A percentile compares a stretch with the other conserved stretches of the same genome.
phyloP scores from a whole-genome alignment of 2,888 invertebrate species.

The Poecilobothrus nobilitatus region DNA sequence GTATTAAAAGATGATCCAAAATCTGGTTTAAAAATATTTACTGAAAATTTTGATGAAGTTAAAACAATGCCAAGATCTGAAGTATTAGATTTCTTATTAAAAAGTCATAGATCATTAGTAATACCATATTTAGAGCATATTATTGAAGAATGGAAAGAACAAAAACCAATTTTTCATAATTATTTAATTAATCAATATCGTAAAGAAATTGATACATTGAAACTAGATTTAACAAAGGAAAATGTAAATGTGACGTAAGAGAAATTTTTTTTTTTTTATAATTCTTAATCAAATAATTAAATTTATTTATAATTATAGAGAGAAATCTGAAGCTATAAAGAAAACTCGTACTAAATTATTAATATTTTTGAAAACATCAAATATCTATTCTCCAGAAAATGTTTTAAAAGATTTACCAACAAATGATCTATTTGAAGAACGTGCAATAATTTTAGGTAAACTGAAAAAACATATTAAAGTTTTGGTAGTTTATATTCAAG shows the following conservation, averaged over 20 bases:
- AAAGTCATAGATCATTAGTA: slow-evolving; percentile 69
- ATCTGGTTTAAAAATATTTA: slow-evolving; percentile 84
- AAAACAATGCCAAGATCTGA: slow-evolving; percentile 80
- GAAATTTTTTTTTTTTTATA: neutral
- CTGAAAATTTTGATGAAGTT: slow-evolving; percentile 78
- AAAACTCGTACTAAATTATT: slow-evolving; percentile 54
- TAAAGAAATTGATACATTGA: slow-evolving; percentile 53
- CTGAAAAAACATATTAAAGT: slow-evolving; percentile 87
- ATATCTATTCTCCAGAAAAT: slow-evolving; percentile 74
- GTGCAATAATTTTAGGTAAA: slow-evolving; percentile 87
- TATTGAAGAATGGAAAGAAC: slow-evolving; percentile 81
- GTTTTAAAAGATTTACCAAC: slow-evolving; percentile 79
- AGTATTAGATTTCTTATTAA: slow-evolving; percentile 80
- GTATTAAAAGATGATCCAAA: slow-evolving; percentile 77
- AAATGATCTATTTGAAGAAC: slow-evolving; percentile 79
- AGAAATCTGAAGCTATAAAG: slow-evolving; percentile 30
- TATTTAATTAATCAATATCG: slow-evolving; percentile 81
- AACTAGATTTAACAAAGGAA: slow-evolving; percentile 37
- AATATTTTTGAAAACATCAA: slow-evolving; percentile 71
- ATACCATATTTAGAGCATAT: slow-evolving; percentile 94
- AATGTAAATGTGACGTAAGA: slow-evolving; percentile 17
- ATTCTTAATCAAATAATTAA: slow-evolving; percentile 12
- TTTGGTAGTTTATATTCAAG: slow-evolving; percentile 81
- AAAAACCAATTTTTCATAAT: slow-evolving; percentile 79
- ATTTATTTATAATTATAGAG: slow-evolving; percentile 18